These are phyloP conservation scores for Octodon degus DNA, from an alignment of 2,113 vertebrate species.

Conservation along the genomic window DNA sequence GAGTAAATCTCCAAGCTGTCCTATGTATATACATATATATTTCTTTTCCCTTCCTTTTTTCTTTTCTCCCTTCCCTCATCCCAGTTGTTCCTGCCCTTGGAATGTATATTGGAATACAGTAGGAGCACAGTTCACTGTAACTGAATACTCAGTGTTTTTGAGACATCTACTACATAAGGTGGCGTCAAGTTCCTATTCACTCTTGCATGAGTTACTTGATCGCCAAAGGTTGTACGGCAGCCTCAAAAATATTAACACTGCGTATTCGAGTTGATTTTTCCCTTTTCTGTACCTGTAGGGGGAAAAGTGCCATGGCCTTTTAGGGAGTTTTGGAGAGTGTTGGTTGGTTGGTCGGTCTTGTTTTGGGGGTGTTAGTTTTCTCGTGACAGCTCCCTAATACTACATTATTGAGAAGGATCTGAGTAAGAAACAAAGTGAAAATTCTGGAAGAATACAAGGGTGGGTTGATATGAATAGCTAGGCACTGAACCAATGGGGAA, in stretches of 20 bases:
- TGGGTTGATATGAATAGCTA: not conserved
- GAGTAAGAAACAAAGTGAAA: not conserved
- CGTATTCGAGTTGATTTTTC: not conserved
- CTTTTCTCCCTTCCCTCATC: no score
- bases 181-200: not conserved
- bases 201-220: not conserved
- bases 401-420: not conserved
- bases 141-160: not conserved
- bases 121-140: not conserved
- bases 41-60: no score
- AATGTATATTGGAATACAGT: not conserved
- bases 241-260: not conserved
- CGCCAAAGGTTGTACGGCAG: not conserved
- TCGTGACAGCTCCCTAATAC: not conserved
- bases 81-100: no score
- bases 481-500: not conserved
- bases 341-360: not conserved
- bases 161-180: not conserved
- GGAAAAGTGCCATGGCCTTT: not conserved
- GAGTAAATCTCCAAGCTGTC: no score
- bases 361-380: not conserved
- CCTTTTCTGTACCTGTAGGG: not conserved
- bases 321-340: not conserved
- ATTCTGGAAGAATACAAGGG: not conserved
- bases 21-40: no score